Evolutionary conservation across 1,140 invertebrate species (phyloP).

Genomic region (Stratiolaelaps scimitus): DNA sequence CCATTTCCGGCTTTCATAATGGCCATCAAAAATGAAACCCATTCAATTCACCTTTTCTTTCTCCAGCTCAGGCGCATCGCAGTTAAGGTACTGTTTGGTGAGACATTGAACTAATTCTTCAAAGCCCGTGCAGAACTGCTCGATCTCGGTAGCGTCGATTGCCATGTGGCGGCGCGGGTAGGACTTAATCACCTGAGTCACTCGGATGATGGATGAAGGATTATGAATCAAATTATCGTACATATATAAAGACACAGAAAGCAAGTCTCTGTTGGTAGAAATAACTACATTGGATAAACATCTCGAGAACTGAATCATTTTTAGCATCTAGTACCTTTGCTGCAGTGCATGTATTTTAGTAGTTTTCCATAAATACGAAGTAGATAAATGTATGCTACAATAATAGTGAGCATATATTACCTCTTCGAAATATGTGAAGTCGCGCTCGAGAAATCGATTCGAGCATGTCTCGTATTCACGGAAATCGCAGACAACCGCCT

Average conservation of each 20-base stretch:
- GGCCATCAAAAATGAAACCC: too few species aligned
- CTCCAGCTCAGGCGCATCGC: slow-evolving; percentile 1
- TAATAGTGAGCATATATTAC: not conserved
- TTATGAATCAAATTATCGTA: not conserved
- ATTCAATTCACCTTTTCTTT: not conserved
- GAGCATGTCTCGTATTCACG: slow-evolving; percentile 36
- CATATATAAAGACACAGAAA: too few species aligned
- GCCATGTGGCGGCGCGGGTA: not conserved
- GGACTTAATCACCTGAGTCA: slow-evolving; percentile 5
- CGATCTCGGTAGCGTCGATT: slow-evolving; percentile 30
- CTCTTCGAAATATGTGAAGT: slow-evolving; percentile 29
- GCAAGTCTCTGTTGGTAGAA: too few species aligned
- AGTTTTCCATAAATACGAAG: not conserved
- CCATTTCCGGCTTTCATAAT: too few species aligned
- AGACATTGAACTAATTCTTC: slow-evolving; percentile 36
- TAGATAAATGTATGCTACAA: not conserved
- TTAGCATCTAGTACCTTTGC: too few species aligned
- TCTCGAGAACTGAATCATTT: too few species aligned
- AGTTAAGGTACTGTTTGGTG: slow-evolving; percentile 32
- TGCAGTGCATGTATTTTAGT: too few species aligned
- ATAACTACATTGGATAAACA: too few species aligned
- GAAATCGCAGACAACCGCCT: slow-evolving; percentile 25
- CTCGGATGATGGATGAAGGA: not conserved
- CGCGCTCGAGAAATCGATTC: slow-evolving; percentile 29
- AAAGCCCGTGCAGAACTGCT: slow-evolving; percentile 36